These are phyloP conservation scores for Pachyrhynchus sulphureomaculatus DNA, from an alignment of 1,140 invertebrate genomes.

Conservation along the genomic window DNA sequence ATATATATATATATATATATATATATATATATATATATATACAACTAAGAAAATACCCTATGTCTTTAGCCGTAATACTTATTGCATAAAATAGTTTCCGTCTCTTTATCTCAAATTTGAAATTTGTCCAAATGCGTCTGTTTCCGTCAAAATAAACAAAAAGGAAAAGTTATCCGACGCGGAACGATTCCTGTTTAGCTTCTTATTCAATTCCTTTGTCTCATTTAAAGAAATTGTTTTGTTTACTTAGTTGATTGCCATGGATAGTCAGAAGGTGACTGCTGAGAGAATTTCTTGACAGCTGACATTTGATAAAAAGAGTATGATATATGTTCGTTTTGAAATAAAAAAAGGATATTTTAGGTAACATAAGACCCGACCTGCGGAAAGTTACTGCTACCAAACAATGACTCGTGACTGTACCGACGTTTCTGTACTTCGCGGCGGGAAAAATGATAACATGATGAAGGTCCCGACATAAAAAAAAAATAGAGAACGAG, in stretches of 20 bases:
- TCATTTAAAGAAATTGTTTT: not conserved
- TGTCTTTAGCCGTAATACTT: too few species aligned
- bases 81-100: too few species aligned
- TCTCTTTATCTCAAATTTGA: too few species aligned
- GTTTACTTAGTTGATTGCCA: constrained; percentile 2
- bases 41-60: too few species aligned
- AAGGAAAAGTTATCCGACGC: not conserved
- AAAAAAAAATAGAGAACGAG: too few species aligned
- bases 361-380: not conserved
- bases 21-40: too few species aligned
- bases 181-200: not conserved
- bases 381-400: not conserved
- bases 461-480: too few species aligned
- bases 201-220: not conserved
- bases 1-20: too few species aligned
- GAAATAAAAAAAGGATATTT: not conserved
- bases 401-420: too few species aligned
- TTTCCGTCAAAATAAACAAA: not conserved
- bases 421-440: too few species aligned
- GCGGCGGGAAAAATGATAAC: too few species aligned
- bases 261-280: not conserved
- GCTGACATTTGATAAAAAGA: not conserved
- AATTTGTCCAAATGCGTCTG: too few species aligned
- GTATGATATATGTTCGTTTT: not conserved
- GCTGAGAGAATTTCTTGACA: not conserved